Evolutionary conservation across 2,888 invertebrate genomes (phyloP), one percentile per base, ranked within the genome.

Genomic region (Agriotes lineatus): DNA sequence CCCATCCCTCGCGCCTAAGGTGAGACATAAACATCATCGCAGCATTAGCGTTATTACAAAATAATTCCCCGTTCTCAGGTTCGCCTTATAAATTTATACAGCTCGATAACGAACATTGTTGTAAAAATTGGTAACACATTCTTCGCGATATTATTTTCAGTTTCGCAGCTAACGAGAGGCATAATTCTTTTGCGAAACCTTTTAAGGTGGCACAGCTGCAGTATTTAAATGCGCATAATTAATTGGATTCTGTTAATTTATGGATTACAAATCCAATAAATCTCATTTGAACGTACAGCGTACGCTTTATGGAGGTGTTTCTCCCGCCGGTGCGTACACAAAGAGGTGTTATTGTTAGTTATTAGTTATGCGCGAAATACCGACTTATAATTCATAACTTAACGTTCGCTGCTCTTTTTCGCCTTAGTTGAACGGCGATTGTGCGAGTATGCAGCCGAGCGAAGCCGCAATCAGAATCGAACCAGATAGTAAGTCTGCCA

Each of bases 231-330:
- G 65, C 70, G 59, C 72, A 69, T 65, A 64, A 65, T 75, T 76
- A 76, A 76, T 75, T 75, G 76, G 76, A 75, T 75, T 73, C 65
- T 64, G 74, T 70, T 76, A 76, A 76, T 76, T 76, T 75, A 73
- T 74, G 65, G 72, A 76, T 74, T 74, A 69, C 67, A 72, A 73
- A 72, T 74, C 71, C 74, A 64, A 74, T 74, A 74, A 73, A 74
- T 74, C 71, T 72, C 37, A 50, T 54, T 63, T 63, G 30, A 42
- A 44, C 30, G 44, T 44, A 44, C 30, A 16, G 33, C 54, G 63
- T 63, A 52, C 50, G 25, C 30, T 54, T 63, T 54, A 54, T 62
- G 52, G 52, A 50, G 35, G 61, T 25, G 52, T 52, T 60, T 52
- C 52, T 33, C 4, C 52, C 16, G 16, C 33, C 52, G 52, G 33